These are phyloP conservation scores for Ammospiza caudacuta DNA, from an alignment of 2,113 vertebrate species.

Conservation along the genomic window DNA sequence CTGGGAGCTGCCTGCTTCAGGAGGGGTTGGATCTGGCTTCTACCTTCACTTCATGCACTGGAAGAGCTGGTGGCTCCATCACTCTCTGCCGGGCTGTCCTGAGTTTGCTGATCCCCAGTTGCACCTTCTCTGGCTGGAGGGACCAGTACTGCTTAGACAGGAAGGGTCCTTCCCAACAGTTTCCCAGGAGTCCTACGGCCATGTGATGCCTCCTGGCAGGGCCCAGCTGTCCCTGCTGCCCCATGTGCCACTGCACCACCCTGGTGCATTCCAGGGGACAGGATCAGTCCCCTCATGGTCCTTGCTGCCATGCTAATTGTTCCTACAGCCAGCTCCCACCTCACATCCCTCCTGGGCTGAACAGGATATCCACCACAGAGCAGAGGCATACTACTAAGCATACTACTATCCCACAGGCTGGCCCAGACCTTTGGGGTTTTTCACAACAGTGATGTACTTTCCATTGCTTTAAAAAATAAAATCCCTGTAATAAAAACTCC, in stretches of 20 bases:
- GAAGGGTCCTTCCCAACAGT: not conserved
- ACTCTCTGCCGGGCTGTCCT: not conserved
- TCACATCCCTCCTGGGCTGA: not conserved
- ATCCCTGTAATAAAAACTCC: not conserved
- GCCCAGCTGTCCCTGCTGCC: not conserved
- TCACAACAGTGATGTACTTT: not conserved
- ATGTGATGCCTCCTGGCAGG: not conserved
- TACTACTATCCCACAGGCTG: fast-evolving
- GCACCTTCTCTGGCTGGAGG: not conserved
- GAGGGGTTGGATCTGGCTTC: not conserved
- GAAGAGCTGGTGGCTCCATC: not conserved
- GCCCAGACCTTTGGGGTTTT: not conserved
- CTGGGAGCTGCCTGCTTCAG: not conserved
- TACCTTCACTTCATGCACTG: not conserved
- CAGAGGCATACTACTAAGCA: fast-evolving
- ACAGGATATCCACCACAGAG: no score
- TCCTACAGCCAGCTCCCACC: not conserved
- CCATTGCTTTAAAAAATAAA: slow-evolving; percentile 22
- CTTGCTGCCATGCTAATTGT: not conserved
- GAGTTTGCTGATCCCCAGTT: not conserved
- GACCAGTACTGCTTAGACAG: not conserved
- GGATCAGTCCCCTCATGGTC: not conserved
- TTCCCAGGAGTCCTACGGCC: not conserved
- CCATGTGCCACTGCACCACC: not conserved
- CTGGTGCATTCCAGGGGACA: not conserved